Conservation (phyloP, 2,888 invertebrate genomes). For the Tetranychus truncatus region DNA sequence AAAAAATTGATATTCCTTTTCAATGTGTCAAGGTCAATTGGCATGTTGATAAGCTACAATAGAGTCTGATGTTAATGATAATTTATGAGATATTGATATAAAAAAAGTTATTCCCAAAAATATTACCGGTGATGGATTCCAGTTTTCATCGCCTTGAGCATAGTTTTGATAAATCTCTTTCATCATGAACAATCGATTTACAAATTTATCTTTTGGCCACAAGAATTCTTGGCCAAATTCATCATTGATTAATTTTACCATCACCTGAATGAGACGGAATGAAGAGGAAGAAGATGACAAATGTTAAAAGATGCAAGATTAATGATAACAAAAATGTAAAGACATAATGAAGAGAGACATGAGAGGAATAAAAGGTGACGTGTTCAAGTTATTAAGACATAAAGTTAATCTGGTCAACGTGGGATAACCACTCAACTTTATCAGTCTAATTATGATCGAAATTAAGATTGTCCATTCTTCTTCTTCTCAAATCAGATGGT, state of each 20-base stretch:
- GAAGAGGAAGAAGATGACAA: not conserved
- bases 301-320: not conserved
- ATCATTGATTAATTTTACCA: conserved; percentile 37
- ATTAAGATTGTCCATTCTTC: not conserved
- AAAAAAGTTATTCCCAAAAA: not conserved
- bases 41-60: not conserved
- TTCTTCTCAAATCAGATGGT: not conserved
- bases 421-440: not conserved
- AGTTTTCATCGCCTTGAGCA: conserved; percentile 36
- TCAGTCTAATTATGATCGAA: not conserved
- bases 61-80: not conserved
- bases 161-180: conserved; percentile 41
- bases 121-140: conserved; percentile 35
- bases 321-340: not conserved
- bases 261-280: conserved; percentile 30
- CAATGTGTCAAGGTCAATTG: not conserved
- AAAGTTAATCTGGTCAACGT: conserved; percentile 8
- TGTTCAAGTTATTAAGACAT: conserved; percentile 11
- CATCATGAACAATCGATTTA: conserved; percentile 39
- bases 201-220: conserved; percentile 39
- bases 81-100: not conserved
- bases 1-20: not conserved
- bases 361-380: not conserved
- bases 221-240: conserved; percentile 38
- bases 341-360: not conserved